phyloP scores from a whole-genome alignment of 35 echinoderm and acorn worm genomes.

The Apostichopus parvimensis region DNA sequence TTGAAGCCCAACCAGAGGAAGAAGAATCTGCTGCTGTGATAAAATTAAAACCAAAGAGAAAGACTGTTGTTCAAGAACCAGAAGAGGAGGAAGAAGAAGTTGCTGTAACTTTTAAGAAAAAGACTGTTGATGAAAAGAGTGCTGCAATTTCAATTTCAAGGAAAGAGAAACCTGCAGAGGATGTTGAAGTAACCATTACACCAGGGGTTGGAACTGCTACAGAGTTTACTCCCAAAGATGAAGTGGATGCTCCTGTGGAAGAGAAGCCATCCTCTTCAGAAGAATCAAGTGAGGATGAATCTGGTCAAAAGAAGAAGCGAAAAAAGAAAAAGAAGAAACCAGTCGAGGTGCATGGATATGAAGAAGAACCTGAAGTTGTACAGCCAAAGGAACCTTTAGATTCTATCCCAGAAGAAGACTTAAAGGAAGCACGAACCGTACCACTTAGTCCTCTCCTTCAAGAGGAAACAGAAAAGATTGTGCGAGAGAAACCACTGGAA shows the following conservation, averaged over 20 bases:
- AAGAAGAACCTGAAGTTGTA: constrained; percentile 17
- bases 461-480: constrained; percentile 34
- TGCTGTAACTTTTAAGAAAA: constrained; percentile 51
- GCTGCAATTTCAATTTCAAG: constrained; percentile 17
- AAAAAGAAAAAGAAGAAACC: constrained; percentile 57
- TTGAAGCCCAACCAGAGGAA: constrained; percentile 42
- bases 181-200: not conserved
- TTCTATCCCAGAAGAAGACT: constrained; percentile 49
- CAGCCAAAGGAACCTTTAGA: constrained; percentile 41
- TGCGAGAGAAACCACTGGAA: constrained; percentile 29
- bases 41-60: constrained; percentile 54
- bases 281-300: constrained; percentile 60
- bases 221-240: constrained; percentile 12
- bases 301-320: constrained; percentile 49
- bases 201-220: constrained; percentile 4
- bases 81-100: constrained; percentile 48
- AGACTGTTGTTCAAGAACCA: constrained; percentile 20
- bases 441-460: constrained; percentile 25
- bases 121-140: not conserved
- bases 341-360: constrained; percentile 27
- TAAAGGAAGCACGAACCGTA: constrained; percentile 49
- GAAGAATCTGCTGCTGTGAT: constrained; percentile 44
- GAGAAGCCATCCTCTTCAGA: constrained; percentile 58
- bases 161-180: not conserved
- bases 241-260: constrained; percentile 42